Evolutionary conservation across 1,140 invertebrate species (phyloP), one percentile per base, ranked within the genome.

Genomic region (Gryon sp.): DNA sequence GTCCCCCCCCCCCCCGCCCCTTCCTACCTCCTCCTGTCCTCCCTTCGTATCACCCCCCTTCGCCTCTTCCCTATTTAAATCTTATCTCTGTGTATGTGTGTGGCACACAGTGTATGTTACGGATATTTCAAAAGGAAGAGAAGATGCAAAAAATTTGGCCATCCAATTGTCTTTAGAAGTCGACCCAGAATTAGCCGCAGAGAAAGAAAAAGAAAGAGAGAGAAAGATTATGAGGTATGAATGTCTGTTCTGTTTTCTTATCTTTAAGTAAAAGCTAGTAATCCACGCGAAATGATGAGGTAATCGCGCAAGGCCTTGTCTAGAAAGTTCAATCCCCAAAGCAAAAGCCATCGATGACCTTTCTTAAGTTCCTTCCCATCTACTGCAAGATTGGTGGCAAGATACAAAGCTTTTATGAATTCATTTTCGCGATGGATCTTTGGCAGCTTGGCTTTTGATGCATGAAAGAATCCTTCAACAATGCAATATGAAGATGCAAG

Each of bases 211-310:
- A n/a, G n/a, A n/a, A n/a, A n/a, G n/a, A n/a, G n/a, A n/a, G n/a
- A n/a, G n/a, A 26, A 12, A 2, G 34, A 48, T 18, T n/a, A 65
- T 53, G 46, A 65, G 60, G 60, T 65, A 65, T 34, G 46, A n/a
- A 1, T 57, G 16, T 2, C n/a, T n/a, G 4, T 34, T 34, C 2
- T 6, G 32, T 12, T 12, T 6, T 6, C 1, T 12, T 22, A 20
- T 41, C 26, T 15, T 45, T 24, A 34, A 60, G 30, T 24, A 15
- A 20, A 11, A 43, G 16, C 24, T 5, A 34, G 14, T 9, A 12
- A 22, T 32, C 24, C 12, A 32, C 46, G 46, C 46, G 28, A 50
- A 1, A 3, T n/a, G 34, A 41, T 46, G 32, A 32, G n/a, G 45
- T 18, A 24, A 40, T 50, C 34, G 18, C 30, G n/a, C 15, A 50